These are phyloP conservation scores for Nasonovia ribisnigri DNA, from an alignment of 2,888 invertebrate genomes.

Conservation along the genomic window DNA sequence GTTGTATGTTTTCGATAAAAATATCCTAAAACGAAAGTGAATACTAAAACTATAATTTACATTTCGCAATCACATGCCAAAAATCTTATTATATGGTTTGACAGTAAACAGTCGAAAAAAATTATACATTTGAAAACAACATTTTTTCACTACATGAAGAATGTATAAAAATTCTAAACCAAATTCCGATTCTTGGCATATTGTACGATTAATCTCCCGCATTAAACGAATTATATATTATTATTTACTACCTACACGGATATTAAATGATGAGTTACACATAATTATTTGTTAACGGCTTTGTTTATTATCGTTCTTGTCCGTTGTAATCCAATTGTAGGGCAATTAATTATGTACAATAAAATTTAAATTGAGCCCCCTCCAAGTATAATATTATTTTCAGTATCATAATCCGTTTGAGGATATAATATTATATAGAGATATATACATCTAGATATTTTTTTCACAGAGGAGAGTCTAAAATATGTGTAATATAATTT, in stretches of 20 bases:
- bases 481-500: background rate
- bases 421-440: background rate
- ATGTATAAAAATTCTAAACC: background rate
- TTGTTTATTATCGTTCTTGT: background rate
- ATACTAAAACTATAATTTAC: conserved; percentile 25
- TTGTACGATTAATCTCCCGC: background rate
- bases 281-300: conserved; percentile 6
- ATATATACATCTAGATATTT: background rate
- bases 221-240: background rate
- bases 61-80: conserved; percentile 35
- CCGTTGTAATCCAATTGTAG: background rate
- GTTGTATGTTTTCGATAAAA: background rate
- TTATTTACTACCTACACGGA: background rate
- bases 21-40: conserved; percentile 22
- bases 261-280: background rate
- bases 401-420: background rate
- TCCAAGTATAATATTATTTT: background rate
- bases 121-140: background rate
- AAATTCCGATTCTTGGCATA: conserved; percentile 23
- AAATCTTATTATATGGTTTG: conserved; percentile 33
- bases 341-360: background rate
- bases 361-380: background rate
- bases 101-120: conserved; percentile 28
- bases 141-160: background rate
- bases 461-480: background rate